Conservation (phyloP, 1,140 invertebrate species). For the Drosophila kohkoa region DNA sequence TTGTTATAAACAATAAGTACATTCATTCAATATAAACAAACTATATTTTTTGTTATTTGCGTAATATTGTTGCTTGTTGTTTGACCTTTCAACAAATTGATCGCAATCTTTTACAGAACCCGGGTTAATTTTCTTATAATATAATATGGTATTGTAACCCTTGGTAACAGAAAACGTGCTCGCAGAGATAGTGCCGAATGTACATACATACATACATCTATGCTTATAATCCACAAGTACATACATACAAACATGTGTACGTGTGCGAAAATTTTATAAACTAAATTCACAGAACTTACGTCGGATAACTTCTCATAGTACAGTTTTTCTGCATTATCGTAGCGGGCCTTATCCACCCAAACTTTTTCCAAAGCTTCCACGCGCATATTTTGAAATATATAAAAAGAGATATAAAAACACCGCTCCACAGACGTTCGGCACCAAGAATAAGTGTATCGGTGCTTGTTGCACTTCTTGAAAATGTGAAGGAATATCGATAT, state of each 20-base stretch:
- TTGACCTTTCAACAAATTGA: neutral
- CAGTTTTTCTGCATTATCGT: constrained; percentile 86
- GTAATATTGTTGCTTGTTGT: neutral
- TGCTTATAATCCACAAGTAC: constrained; percentile 8
- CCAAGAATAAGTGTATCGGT: constrained; percentile 7
- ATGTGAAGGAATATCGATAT: neutral
- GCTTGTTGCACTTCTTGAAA: neutral
- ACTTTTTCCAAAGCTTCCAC: constrained; percentile 82
- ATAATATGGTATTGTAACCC: neutral
- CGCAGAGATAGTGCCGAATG: constrained; percentile 12
- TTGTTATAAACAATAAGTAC: too few relatives aligned
- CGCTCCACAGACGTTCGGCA: constrained; percentile 2
- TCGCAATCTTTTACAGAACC: neutral
- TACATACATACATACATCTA: constrained; percentile 7
- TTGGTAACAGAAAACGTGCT: constrained; percentile 34
- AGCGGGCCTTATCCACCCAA: constrained; percentile 86
- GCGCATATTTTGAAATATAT: constrained; percentile 35
- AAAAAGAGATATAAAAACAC: neutral
- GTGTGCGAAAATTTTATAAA: neutral
- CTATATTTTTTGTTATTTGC: too few relatives aligned
- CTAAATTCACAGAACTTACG: constrained; percentile 38
- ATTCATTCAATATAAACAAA: too few relatives aligned
- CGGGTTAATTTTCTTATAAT: neutral
- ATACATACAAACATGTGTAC: constrained; percentile 8
- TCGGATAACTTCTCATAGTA: constrained; percentile 84